phyloP scores from a whole-genome alignment of 64 coral and sea anemone species.

The Orbicella faveolata region DNA sequence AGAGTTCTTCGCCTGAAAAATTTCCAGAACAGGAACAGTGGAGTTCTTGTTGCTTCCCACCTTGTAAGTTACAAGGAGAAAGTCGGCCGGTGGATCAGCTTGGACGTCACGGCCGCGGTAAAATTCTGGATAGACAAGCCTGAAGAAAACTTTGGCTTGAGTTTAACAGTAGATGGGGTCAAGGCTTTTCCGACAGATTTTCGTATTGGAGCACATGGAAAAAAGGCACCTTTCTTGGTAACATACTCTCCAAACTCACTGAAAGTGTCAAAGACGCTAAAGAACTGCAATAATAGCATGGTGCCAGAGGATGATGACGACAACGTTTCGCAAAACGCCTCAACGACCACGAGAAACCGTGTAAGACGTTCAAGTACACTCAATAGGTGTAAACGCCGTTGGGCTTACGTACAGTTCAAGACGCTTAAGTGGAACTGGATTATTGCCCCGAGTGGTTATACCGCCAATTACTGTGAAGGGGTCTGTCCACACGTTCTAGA shows the following conservation, averaged over 20 bases:
- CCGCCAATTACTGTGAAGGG: constrained; percentile 38
- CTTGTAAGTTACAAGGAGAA: constrained; percentile 27
- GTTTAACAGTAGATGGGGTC: background rate
- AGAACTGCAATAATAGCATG: constrained; percentile 5
- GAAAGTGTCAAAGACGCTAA: background rate
- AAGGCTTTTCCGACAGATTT: constrained; percentile 21
- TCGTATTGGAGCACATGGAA: constrained; percentile 1
- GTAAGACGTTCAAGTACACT: background rate
- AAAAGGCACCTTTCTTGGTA: constrained; percentile 34
- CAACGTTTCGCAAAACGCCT: background rate
- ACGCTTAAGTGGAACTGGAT: constrained; percentile 40
- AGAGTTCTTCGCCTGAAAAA: constrained; percentile 1
- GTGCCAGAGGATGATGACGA: background rate
- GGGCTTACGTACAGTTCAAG: constrained; percentile 35
- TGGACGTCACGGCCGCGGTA: constrained; percentile 25
- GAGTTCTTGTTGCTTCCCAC: constrained; percentile 7
- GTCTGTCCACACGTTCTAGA: constrained; percentile 15
- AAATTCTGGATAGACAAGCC: constrained; percentile 29
- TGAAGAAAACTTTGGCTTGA: constrained; percentile 2
- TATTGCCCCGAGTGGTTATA: constrained; percentile 48
- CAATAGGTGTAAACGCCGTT: background rate
- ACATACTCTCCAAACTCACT: background rate
- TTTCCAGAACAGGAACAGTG: background rate
- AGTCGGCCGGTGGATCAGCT: constrained; percentile 20
- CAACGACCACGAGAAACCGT: background rate